Evolutionary conservation across 2,113 vertebrate genomes (phyloP).

Genomic region (Protobothrops mucrosquamatus): DNA sequence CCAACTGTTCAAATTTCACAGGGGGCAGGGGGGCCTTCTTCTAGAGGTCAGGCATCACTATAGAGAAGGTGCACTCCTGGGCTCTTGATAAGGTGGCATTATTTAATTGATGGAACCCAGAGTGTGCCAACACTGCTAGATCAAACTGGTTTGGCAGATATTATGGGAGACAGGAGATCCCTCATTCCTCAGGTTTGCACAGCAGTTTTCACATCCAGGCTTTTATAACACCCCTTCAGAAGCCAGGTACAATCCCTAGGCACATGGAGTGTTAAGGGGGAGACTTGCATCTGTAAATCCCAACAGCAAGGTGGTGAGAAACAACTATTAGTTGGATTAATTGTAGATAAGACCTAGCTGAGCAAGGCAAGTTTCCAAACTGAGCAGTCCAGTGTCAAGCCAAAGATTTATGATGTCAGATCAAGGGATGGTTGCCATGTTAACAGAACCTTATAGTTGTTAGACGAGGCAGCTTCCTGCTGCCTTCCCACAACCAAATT

Average conservation of each 20-base stretch:
- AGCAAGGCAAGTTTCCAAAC: background rate
- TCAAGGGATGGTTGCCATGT: background rate
- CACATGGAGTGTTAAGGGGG: background rate
- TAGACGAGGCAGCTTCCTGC: background rate
- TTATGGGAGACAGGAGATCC: background rate
- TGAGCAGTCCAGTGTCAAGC: background rate
- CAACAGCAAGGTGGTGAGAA: background rate
- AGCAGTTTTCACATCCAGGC: background rate
- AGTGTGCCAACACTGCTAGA: background rate
- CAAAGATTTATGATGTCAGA: background rate
- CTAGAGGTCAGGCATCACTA: background rate
- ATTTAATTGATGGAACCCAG: background rate
- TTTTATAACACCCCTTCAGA: background rate
- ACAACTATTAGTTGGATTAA: background rate
- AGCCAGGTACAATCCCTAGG: background rate
- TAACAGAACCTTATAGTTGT: background rate
- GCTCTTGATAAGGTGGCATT: background rate
- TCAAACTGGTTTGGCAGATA: background rate
- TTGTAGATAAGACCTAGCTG: background rate
- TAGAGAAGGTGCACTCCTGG: background rate
- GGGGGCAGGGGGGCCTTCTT: rapidly evolving
- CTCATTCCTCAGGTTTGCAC: background rate
- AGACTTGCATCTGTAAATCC: background rate
- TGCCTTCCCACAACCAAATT: background rate
- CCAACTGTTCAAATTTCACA: background rate